These are phyloP conservation scores for Odontesthes bonariensis DNA, from an alignment of 2,113 vertebrate species.

Conservation along the genomic window DNA sequence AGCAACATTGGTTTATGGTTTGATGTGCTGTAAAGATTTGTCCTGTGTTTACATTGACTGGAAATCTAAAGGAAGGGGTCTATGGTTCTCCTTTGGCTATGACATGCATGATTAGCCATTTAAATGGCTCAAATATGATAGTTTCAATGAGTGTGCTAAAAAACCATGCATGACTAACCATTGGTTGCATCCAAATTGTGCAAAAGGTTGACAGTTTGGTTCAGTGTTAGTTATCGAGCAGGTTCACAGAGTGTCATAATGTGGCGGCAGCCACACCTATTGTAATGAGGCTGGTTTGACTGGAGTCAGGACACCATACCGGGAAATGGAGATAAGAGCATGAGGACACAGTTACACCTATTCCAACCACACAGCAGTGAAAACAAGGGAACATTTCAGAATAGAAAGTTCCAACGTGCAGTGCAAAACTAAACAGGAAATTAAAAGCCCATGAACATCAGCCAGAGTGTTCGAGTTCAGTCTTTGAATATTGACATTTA, in stretches of 20 bases:
- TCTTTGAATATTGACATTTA: no score
- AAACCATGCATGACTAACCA: neutral
- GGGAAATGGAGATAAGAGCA: constrained; percentile 79
- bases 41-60: neutral
- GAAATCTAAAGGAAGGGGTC: neutral
- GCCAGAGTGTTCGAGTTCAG: neutral
- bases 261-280: constrained; percentile 51
- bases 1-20: no score
- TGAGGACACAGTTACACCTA: constrained; percentile 30
- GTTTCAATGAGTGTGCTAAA: neutral
- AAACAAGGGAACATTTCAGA: constrained; percentile 8
- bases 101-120: neutral
- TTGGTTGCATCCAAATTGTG: neutral
- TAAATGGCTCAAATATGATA: neutral
- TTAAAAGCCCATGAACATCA: neutral
- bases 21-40: no score
- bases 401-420: constrained; percentile 6
- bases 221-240: neutral
- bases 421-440: neutral
- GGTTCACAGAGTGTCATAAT: constrained; percentile 12
- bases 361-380: constrained; percentile 1
- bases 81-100: constrained; percentile 2
- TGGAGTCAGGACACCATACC: constrained; percentile 40
- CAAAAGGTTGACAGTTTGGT: neutral
- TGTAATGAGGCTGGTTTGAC: constrained; percentile 56